These are phyloP conservation scores for Antheraea yamamai DNA, from an alignment of 2,888 invertebrate species.

Conservation along the genomic window DNA sequence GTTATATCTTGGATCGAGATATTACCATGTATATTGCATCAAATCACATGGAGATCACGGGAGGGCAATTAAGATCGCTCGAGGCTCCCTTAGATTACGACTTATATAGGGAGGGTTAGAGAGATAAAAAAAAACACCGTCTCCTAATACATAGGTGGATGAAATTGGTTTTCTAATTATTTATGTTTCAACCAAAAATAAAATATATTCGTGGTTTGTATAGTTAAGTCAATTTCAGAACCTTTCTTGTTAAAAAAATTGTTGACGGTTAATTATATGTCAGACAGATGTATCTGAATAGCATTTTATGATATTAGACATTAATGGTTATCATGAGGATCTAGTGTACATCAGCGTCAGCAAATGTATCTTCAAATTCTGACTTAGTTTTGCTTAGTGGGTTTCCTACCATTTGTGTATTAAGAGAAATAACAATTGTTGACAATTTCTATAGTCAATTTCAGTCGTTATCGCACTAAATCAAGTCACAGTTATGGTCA, in stretches of 20 bases:
- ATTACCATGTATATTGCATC: conserved; percentile 75
- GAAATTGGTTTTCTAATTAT: conserved; percentile 1
- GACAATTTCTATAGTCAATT: too few relatives aligned
- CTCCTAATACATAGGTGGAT: not conserved
- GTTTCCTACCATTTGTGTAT: not conserved
- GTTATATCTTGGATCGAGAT: not conserved
- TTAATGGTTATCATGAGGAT: not conserved
- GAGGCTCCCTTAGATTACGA: conserved; percentile 54
- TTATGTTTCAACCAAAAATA: not conserved
- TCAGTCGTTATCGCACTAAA: too few relatives aligned
- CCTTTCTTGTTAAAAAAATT: not conserved
- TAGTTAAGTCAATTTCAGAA: not conserved
- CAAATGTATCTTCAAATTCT: not conserved
- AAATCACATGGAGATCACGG: conserved; percentile 55
- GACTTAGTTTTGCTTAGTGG: not conserved
- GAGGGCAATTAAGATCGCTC: conserved; percentile 62
- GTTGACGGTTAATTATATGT: not conserved
- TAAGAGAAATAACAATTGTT: too few relatives aligned
- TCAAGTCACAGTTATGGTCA: too few relatives aligned
- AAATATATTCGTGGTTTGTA: not conserved
- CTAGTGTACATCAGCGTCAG: not conserved
- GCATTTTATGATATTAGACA: not conserved
- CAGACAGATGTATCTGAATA: not conserved
- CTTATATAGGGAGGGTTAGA: conserved; percentile 42
- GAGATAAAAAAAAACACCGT: conserved; percentile 23